A percentile compares a stretch with the other conserved stretches of the same genome.
phyloP scores from a whole-genome alignment of 1,140 invertebrate genomes.

The Augochlora pura region DNA sequence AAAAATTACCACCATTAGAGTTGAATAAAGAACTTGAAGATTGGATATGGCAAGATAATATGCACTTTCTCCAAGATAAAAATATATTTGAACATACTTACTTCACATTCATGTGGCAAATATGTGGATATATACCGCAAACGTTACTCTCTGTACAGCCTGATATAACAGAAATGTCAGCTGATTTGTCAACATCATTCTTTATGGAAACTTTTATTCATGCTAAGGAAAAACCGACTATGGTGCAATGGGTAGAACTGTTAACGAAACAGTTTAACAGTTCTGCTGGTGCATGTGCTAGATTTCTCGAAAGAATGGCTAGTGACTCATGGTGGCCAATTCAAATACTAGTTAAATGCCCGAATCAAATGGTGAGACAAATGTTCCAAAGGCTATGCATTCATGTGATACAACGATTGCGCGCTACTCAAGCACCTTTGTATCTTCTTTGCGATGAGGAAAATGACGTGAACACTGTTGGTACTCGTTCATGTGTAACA shows the following conservation, averaged over 20 bases:
- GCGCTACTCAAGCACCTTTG: slow-evolving; percentile 77
- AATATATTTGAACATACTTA: slow-evolving; percentile 98
- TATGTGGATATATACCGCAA: slow-evolving; percentile 95
- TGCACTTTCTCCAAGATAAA: slow-evolving; percentile 96
- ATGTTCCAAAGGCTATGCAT: slow-evolving; percentile 96
- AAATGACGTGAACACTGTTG: slow-evolving; percentile 83
- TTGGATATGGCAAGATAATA: slow-evolving; percentile 98
- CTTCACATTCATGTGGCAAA: slow-evolving; percentile 97
- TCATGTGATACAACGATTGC: slow-evolving; percentile 94
- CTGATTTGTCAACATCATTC: slow-evolving; percentile 94
- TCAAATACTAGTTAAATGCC: slow-evolving; percentile 96
- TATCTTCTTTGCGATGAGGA: slow-evolving; percentile 76
- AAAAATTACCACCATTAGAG: slow-evolving; percentile 78
- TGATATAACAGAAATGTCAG: slow-evolving; percentile 91
- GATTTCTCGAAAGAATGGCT: slow-evolving; percentile 96
- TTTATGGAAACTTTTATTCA: slow-evolving; percentile 98
- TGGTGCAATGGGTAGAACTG: slow-evolving; percentile 97
- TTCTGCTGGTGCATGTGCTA: slow-evolving; percentile 93
- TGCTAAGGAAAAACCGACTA: slow-evolving; percentile 97
- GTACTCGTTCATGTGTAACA: slow-evolving; percentile 93
- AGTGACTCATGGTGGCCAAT: slow-evolving; percentile 96
- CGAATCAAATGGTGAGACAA: slow-evolving; percentile 96
- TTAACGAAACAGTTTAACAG: slow-evolving; percentile 96
- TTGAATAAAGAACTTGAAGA: slow-evolving; percentile 90
- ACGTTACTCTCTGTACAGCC: slow-evolving; percentile 89